A percentile compares a stretch with the other conserved stretches of the same genome.
Evolutionary conservation across 2,113 vertebrate species (phyloP).

Genomic region (Ptilorrhoa leucosticta): DNA sequence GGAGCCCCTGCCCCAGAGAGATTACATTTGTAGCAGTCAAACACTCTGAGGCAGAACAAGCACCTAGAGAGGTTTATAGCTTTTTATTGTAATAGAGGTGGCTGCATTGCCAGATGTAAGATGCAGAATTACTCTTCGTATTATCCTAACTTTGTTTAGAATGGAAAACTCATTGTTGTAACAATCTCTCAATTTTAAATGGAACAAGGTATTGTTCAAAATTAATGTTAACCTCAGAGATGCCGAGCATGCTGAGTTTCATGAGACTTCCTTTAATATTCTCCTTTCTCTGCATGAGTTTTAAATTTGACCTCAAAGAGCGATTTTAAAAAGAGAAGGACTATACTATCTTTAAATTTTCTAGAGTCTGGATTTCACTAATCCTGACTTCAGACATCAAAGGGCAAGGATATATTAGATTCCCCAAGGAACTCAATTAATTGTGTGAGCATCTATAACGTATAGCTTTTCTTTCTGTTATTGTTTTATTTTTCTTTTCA

Average conservation of each 20-base stretch:
- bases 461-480: background rate
- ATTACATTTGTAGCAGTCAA: background rate
- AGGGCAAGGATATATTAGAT: conserved; percentile 39
- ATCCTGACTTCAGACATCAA: conserved; percentile 63
- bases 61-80: background rate
- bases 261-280: background rate
- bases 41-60: background rate
- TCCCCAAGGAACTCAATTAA: conserved; percentile 54
- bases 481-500: background rate
- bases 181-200: background rate
- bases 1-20: background rate
- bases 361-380: conserved; percentile 55
- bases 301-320: conserved; percentile 52
- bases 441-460: conserved; percentile 21
- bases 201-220: background rate
- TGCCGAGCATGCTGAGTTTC: background rate
- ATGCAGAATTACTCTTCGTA: background rate
- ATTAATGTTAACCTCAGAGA: conserved; percentile 15
- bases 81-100: background rate
- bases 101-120: background rate
- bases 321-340: conserved; percentile 2
- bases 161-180: background rate
- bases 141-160: conserved; percentile 10
- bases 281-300: conserved; percentile 8
- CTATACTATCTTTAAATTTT: conserved; percentile 36